phyloP scores from a whole-genome alignment of 2,888 invertebrate species.

The Glyphotaelius pellucidus region DNA sequence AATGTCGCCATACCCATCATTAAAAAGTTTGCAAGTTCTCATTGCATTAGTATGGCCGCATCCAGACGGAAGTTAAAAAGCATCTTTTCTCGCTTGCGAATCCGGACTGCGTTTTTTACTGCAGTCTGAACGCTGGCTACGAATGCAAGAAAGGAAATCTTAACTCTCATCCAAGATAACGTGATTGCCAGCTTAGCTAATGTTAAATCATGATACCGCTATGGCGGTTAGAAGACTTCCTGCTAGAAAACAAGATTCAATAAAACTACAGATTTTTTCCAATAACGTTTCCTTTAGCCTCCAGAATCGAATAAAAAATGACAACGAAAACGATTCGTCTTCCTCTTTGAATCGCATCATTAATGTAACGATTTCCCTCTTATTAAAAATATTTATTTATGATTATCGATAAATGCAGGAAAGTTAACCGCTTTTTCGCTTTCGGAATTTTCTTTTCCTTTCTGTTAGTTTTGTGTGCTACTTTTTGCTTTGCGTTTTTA shows the following conservation, averaged over 20 bases:
- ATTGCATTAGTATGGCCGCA: background rate
- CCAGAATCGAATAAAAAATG: background rate
- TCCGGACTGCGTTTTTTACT: background rate
- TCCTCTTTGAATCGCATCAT: background rate
- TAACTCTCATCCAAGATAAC: background rate
- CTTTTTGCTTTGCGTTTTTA: background rate
- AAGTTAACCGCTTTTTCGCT: background rate
- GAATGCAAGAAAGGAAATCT: background rate
- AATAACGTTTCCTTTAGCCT: background rate
- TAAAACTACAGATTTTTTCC: background rate
- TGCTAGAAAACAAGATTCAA: slow-evolving; percentile 11
- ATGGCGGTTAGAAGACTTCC: background rate
- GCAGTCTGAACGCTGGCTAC: background rate
- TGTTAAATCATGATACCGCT: background rate
- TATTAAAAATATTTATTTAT: slow-evolving; percentile 15
- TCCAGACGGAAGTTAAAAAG: background rate
- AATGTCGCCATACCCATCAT: background rate
- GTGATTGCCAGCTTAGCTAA: background rate
- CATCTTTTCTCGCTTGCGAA: background rate
- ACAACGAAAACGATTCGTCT: background rate
- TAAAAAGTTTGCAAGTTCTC: background rate
- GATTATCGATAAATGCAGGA: slow-evolving; percentile 13
- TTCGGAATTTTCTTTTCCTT: slow-evolving; percentile 22
- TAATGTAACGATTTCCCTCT: slow-evolving; percentile 7
- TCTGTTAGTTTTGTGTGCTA: background rate